Base-by-base conservation (phyloP, 1,140 invertebrate species). In the Ruditapes philippinarum region DNA sequence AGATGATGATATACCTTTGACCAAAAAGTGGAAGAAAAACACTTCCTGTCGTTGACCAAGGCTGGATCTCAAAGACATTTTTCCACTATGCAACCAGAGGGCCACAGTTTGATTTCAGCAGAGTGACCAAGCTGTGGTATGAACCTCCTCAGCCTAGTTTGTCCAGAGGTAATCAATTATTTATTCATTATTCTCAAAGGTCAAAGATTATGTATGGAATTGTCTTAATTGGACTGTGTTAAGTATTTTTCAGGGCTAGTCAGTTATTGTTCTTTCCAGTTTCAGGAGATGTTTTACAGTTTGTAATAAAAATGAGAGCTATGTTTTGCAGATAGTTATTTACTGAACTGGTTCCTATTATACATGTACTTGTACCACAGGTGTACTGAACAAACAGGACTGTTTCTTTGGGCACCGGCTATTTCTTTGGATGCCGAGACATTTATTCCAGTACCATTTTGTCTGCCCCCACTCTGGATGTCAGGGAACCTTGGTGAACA, bases 21-120 rank as follows among this genome's bases (percentile, higher is more conserved):
- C 79, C n/a, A 81, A 81, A 36, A 81, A 81, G 57, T 83, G 81
- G 81, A 83, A 83, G 65, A 83, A 70, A n/a, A 19, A 83, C 81
- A 49, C 62, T 83, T 45, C 81, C 81, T 22, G 62, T 12, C 31
- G 81, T 83, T 5, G 81, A 83, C 31, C 81, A 83, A 45, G 42
- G 40, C 38, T 83, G 81, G 81, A 49, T 83, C 2, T 80, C 78
- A 33, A 45, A 60, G 31, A 60, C 49, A 19, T 80, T 80, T 36
- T 60, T 60, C 38, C 49, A 62, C 22, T 42, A 38, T 57, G 78
- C 51, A 62, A 60, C 38, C 60, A 68, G 81, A 68, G 81, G 81
- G 11, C 81, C 81, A 31, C 62, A 83, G 65, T 70, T 83, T 49
- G 81, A 83, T 49, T 83, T 83, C 45, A 70, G 40, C 45, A 70